These are phyloP conservation scores for Manis pentadactyla DNA, from an alignment of 2,797 vertebrate genomes.

Conservation along the genomic window DNA sequence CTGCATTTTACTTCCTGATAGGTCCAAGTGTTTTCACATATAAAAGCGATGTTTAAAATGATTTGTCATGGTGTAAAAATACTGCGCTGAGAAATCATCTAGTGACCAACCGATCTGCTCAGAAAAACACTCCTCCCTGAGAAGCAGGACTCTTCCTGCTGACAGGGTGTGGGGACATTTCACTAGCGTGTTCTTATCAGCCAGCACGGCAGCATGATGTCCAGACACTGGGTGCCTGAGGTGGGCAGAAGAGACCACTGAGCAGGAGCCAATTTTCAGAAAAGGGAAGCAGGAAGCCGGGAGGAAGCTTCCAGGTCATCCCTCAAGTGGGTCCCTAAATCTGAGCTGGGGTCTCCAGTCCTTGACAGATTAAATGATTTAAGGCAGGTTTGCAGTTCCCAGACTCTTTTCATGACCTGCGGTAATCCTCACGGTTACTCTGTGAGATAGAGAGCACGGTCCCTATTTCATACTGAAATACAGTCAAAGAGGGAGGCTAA, in stretches of 20 bases:
- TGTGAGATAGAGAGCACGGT: background rate
- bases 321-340: background rate
- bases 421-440: background rate
- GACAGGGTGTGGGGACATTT: too few species aligned
- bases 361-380: background rate
- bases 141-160: background rate
- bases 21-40: background rate
- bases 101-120: background rate
- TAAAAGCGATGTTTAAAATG: background rate
- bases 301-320: background rate
- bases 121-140: background rate
- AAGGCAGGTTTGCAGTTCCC: background rate
- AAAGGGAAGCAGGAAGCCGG: slow-evolving; percentile 49
- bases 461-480: background rate
- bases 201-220: background rate
- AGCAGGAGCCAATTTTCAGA: slow-evolving; percentile 54
- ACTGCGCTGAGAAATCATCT: background rate
- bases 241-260: background rate
- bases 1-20: background rate
- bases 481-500: background rate
- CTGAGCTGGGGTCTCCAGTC: background rate
- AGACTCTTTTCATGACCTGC: background rate
- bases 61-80: background rate
- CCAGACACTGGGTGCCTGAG: background rate
- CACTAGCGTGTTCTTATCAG: background rate